phyloP scores from a whole-genome alignment of 2,113 vertebrate genomes.

The Oxyura jamaicensis region DNA sequence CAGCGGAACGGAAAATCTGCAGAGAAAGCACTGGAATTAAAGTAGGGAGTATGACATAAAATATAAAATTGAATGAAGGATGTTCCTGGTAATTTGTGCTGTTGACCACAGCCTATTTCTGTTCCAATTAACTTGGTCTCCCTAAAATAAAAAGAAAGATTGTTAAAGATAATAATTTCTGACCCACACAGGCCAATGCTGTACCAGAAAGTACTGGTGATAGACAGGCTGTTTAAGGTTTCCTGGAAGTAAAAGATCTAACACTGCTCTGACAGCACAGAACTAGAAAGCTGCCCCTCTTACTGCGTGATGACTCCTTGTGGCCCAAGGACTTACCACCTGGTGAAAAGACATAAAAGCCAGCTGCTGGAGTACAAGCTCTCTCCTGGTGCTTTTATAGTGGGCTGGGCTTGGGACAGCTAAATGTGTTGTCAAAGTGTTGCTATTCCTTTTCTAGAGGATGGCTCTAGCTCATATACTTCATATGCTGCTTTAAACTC shows the following conservation, averaged over 20 bases:
- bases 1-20: slow-evolving; percentile 35
- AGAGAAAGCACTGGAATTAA: slow-evolving; percentile 4
- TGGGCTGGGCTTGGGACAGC: not conserved
- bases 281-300: not conserved
- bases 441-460: not conserved
- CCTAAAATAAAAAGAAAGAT: not conserved
- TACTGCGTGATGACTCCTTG: not conserved
- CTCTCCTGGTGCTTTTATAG: not conserved
- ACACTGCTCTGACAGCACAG: not conserved
- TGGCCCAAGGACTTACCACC: not conserved
- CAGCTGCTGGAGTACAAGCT: not conserved
- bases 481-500: not conserved
- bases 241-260: not conserved
- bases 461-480: not conserved
- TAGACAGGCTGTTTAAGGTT: not conserved
- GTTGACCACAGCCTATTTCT: not conserved
- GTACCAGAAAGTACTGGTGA: not conserved
- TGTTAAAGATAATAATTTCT: not conserved
- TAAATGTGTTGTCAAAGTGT: not conserved
- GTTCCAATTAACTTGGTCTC: not conserved
- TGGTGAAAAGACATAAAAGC: not conserved
- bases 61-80: slow-evolving; percentile 2
- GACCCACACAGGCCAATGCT: not conserved
- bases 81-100: not conserved
- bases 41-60: not conserved